phyloP scores from a whole-genome alignment of 2,113 vertebrate species.

The Ciconia boyciana region DNA sequence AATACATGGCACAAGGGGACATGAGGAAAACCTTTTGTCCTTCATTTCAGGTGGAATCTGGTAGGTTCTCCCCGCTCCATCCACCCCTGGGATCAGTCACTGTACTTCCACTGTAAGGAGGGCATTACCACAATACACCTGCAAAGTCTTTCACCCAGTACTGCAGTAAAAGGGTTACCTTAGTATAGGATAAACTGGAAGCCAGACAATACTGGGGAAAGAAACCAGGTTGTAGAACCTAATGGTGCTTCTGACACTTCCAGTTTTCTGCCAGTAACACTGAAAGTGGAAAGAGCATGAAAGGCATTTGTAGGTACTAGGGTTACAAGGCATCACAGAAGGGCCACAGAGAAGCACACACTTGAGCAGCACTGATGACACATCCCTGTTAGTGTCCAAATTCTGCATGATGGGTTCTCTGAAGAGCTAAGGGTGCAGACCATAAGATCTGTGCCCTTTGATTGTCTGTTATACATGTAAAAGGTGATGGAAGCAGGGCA shows the following conservation, averaged over 20 bases:
- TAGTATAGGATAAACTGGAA: neutral
- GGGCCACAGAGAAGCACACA: neutral
- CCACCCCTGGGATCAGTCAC: neutral
- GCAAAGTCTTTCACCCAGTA: neutral
- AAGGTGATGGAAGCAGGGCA: neutral
- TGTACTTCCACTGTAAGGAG: neutral
- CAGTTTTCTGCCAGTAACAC: neutral
- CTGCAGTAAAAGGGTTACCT: neutral
- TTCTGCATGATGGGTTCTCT: neutral
- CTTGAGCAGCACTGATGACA: neutral
- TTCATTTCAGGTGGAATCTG: neutral
- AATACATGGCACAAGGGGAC: neutral
- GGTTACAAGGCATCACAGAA: neutral
- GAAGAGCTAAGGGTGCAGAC: neutral
- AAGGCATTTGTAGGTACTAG: neutral
- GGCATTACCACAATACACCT: neutral
- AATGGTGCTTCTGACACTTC: neutral
- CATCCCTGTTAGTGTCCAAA: accelerated
- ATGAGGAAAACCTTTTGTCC: accelerated
- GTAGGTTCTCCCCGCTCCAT: accelerated
- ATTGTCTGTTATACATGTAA: accelerated
- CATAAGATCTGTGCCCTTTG: neutral
- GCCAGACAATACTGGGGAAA: neutral
- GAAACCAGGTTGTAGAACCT: neutral
- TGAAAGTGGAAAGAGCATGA: neutral